Evolutionary conservation across 2,888 invertebrate genomes (phyloP).

Genomic region (Leptothorax acervorum): DNA sequence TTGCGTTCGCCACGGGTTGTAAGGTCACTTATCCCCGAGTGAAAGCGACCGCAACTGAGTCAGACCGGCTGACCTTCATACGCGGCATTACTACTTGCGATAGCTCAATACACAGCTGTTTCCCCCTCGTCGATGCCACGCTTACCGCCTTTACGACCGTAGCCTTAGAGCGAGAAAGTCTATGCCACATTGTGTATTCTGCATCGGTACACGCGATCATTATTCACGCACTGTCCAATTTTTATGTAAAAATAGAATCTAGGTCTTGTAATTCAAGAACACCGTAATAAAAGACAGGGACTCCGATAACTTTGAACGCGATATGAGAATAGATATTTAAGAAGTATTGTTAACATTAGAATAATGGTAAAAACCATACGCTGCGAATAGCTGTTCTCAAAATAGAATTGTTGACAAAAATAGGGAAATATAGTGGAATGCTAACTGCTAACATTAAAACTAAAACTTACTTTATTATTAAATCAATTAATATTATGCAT

Average conservation of each 20-base stretch:
- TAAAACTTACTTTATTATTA: not conserved
- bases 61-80: slow-evolving; percentile 41
- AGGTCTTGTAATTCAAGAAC: slow-evolving; percentile 6
- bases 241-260: slow-evolving; percentile 14
- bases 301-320: not conserved
- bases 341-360: not conserved
- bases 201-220: slow-evolving; percentile 1
- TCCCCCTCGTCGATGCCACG: not conserved
- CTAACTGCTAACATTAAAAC: not conserved
- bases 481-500: not conserved
- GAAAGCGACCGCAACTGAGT: slow-evolving; percentile 35
- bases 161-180: slow-evolving; percentile 1
- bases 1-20: not conserved
- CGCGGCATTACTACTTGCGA: slow-evolving; percentile 34
- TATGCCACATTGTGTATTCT: slow-evolving; percentile 24
- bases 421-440: not conserved
- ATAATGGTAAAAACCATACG: not conserved
- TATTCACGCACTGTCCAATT: slow-evolving; percentile 5
- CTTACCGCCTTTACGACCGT: not conserved
- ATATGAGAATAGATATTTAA: not conserved
- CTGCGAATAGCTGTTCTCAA: not conserved
- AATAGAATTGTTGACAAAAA: not conserved
- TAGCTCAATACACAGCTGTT: slow-evolving; percentile 22
- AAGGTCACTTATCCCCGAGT: slow-evolving; percentile 28
- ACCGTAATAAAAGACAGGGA: not conserved